These are phyloP conservation scores for Antitype chi DNA, from an alignment of 2,888 invertebrate genomes.

Conservation along the genomic window DNA sequence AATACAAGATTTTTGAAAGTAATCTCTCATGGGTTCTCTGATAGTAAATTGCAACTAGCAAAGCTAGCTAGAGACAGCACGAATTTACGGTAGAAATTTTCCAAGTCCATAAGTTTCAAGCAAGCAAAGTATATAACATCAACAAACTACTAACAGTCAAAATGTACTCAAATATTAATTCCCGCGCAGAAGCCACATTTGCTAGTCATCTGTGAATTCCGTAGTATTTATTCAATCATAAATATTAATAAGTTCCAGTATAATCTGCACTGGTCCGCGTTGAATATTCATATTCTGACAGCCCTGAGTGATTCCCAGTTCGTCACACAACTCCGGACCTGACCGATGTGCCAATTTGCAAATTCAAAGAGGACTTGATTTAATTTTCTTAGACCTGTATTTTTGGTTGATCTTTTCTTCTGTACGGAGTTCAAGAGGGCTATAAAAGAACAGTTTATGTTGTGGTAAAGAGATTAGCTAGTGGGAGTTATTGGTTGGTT, in stretches of 20 bases:
- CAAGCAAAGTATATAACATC: too few species aligned
- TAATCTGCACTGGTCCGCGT: slow-evolving; percentile 29
- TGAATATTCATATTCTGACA: slow-evolving; percentile 65
- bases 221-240: slow-evolving; percentile 63
- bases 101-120: too few species aligned
- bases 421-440: neutral
- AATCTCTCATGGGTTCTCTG: too few species aligned
- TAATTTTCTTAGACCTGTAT: slow-evolving; percentile 1
- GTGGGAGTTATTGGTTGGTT: too few species aligned
- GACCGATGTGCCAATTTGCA: slow-evolving; percentile 19
- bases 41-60: too few species aligned
- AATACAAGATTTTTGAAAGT: too few species aligned
- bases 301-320: slow-evolving; percentile 26
- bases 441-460: neutral
- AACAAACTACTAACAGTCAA: slow-evolving; percentile 10
- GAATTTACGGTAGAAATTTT: too few species aligned
- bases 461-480: neutral
- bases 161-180: slow-evolving; percentile 33
- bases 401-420: neutral
- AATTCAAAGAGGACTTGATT: slow-evolving; percentile 14
- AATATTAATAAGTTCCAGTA: slow-evolving; percentile 61
- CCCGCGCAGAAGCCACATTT: slow-evolving; percentile 12
- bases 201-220: slow-evolving; percentile 42
- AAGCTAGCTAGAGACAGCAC: too few species aligned
- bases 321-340: slow-evolving; percentile 17